Conservation (phyloP, 2,113 vertebrate species). For the Thryonomys swinderianus region DNA sequence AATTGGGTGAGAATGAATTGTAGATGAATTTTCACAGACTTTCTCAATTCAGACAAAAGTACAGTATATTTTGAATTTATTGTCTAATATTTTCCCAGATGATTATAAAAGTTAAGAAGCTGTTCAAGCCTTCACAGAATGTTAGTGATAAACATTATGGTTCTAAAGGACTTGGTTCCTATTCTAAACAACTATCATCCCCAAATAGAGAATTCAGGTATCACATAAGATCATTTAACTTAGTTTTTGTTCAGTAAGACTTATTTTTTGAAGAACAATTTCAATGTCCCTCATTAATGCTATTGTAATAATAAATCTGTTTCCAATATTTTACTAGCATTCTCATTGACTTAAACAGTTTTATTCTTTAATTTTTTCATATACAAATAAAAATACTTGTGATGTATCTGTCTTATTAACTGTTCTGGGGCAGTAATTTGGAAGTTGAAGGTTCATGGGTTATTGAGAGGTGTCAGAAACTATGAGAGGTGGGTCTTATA, state of each 20-base stretch:
- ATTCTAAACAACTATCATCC: background rate
- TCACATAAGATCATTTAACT: background rate
- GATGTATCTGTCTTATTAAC: background rate
- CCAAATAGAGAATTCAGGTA: background rate
- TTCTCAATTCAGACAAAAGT: background rate
- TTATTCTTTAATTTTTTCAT: background rate
- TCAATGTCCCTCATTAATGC: background rate
- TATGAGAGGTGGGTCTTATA: accelerated
- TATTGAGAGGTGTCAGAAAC: background rate
- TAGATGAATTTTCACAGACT: background rate
- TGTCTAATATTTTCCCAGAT: background rate
- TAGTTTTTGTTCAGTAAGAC: background rate
- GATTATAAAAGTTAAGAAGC: background rate
- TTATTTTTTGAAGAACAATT: background rate
- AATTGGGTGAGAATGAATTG: background rate
- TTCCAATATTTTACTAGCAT: background rate
- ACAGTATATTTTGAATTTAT: background rate
- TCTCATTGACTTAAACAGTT: background rate
- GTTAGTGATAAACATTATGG: background rate
- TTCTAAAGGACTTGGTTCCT: background rate
- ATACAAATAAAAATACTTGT: background rate
- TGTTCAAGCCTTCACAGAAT: background rate
- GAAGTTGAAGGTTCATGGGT: background rate
- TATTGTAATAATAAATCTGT: background rate
- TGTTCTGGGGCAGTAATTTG: background rate